A percentile compares a stretch with the other conserved stretches of the same genome.
These are phyloP conservation scores for Nansenia antarctica DNA, from an alignment of 2,113 vertebrate genomes.

Conservation along the genomic window DNA sequence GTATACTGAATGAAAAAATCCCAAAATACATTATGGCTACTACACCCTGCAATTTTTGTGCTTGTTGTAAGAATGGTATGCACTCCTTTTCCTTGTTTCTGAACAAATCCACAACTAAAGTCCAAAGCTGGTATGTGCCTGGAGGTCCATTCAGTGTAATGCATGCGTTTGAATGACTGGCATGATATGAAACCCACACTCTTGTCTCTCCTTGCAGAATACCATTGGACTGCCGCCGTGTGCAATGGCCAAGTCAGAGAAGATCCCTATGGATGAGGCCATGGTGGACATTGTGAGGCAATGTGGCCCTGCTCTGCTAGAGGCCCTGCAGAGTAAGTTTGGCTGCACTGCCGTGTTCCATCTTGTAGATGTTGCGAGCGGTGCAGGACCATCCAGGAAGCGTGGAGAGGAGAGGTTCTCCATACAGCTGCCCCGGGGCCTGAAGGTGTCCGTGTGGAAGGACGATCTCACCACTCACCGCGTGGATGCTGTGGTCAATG, in stretches of 20 bases:
- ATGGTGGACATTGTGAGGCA: constrained; percentile 50
- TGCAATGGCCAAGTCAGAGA: constrained; percentile 18
- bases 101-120: too few relatives aligned
- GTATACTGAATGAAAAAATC: too few relatives aligned
- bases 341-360: constrained; percentile 56
- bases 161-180: background rate
- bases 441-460: constrained; percentile 81
- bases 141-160: too few relatives aligned
- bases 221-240: background rate
- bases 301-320: constrained; percentile 51
- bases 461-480: constrained; percentile 79
- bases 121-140: too few relatives aligned
- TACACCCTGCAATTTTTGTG: too few relatives aligned
- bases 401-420: constrained; percentile 57
- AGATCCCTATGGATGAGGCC: background rate
- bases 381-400: rapidly evolving
- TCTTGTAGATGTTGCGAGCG: constrained; percentile 5
- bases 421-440: constrained; percentile 19
- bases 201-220: background rate
- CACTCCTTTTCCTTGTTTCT: too few relatives aligned
- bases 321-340: constrained; percentile 73
- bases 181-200: background rate
- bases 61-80: too few relatives aligned
- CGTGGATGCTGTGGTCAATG: constrained; percentile 84
- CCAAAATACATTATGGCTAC: too few relatives aligned